Conservation (phyloP, 2,888 invertebrate species). For the Bugulina stolonifera region DNA sequence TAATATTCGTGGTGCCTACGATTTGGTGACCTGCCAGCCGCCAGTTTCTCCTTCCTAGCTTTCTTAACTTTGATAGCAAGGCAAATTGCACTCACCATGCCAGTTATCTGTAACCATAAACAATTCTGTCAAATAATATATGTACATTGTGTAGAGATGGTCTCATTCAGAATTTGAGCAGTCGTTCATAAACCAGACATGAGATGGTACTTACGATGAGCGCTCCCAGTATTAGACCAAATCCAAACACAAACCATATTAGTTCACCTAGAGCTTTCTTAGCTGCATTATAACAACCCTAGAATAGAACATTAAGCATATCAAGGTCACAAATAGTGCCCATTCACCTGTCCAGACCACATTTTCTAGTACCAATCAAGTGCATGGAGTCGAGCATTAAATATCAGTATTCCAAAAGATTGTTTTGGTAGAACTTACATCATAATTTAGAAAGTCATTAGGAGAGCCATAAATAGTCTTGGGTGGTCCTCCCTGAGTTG, state of each 20-base stretch:
- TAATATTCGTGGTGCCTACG: background rate
- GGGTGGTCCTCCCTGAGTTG: slow-evolving; percentile 25
- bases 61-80: slow-evolving; percentile 6
- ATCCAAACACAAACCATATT: slow-evolving; percentile 17
- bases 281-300: slow-evolving; percentile 20
- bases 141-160: no score
- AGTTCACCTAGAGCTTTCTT: slow-evolving; percentile 19
- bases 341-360: background rate
- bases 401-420: no score
- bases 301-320: no score
- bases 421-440: no score
- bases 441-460: slow-evolving; percentile 23
- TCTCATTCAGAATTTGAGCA: no score
- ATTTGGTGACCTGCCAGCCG: background rate
- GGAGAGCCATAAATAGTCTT: slow-evolving; percentile 8
- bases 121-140: no score
- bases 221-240: background rate
- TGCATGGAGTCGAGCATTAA: no score
- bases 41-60: background rate
- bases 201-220: slow-evolving; percentile 7
- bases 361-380: no score
- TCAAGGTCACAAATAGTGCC: no score
- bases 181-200: no score
- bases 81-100: slow-evolving; percentile 10
- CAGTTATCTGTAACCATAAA: background rate